A percentile compares a stretch with the other conserved stretches of the same genome.
These are phyloP conservation scores for Drosophila albomicans DNA, from an alignment of 1,140 invertebrate genomes.

Conservation along the genomic window DNA sequence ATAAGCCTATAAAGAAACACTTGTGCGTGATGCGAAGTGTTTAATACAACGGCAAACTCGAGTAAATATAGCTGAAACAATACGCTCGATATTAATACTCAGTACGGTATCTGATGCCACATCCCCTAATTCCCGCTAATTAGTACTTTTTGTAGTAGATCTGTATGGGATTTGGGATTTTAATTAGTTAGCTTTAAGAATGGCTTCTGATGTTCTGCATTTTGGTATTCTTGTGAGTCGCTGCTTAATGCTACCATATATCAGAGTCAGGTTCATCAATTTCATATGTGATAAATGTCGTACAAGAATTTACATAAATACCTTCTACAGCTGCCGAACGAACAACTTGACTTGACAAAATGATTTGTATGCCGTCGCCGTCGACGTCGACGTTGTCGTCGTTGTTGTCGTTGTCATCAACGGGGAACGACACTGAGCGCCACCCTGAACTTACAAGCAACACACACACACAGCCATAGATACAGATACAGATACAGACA, in stretches of 20 bases:
- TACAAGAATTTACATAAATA: constrained; percentile 78
- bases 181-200: constrained; percentile 14
- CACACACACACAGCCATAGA: constrained; percentile 27
- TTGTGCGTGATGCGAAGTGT: constrained; percentile 63
- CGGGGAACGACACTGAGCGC: constrained; percentile 61
- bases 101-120: constrained; percentile 2
- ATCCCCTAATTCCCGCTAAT: neutral
- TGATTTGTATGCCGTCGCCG: constrained; percentile 68
- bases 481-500: constrained; percentile 15
- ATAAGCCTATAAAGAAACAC: constrained; percentile 70
- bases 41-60: constrained; percentile 76
- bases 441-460: constrained; percentile 72
- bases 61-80: constrained; percentile 77
- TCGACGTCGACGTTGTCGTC: constrained; percentile 5
- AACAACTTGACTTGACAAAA: constrained; percentile 63
- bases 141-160: neutral
- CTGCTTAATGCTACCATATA: constrained; percentile 12
- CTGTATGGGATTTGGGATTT: constrained; percentile 5
- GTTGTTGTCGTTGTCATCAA: constrained; percentile 34
- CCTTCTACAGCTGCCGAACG: constrained; percentile 52
- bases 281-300: constrained; percentile 75
- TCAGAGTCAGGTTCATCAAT: constrained; percentile 70
- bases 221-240: neutral
- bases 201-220: constrained; percentile 18
- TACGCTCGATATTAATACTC: constrained; percentile 24